Evolutionary conservation across 1,140 invertebrate genomes (phyloP), one percentile per base, ranked within the genome.

Genomic region (Lepidurus couesii): DNA sequence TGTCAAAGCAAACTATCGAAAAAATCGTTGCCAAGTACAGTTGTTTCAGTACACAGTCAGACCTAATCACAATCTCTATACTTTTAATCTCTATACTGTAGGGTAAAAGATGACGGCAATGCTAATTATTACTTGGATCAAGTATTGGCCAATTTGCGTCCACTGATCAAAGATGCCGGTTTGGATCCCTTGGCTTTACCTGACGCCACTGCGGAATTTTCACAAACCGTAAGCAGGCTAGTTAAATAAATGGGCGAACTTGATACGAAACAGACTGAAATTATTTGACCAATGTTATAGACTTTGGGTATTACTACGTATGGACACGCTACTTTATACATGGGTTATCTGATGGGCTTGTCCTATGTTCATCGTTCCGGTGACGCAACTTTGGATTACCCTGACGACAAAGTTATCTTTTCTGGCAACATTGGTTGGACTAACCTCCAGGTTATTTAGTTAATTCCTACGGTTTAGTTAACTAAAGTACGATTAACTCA

Each of bases 91-190:
- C n/a, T n/a, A n/a, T n/a, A n/a, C 16, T 65, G 0, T 65, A 78
- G 74, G 13, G 24, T 47, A 44, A 79, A 79, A 53, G 78, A 75
- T 34, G 44, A 47, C 44, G 78, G 73, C 44, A 79, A 79, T 75
- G 78, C 78, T 10, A 79, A 79, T 44, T 73, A 73, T n/a, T 79
- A 79, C 73, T 42, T 79, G 34, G 78, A 79, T 45, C n/a, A 44
- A 34, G 78, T 79, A 13, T 75, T 79, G 73, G 78, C 78, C 7
- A 42, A 75, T 6, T 26, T 79, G 42, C 78, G 78, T 43, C 78
- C 65, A 26, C 26, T 79, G 73, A 73, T 79, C 44, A 45, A 74
- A 44, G 42, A 79, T n/a, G 34, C 78, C 26, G 73, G 73, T 13
- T 42, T 79, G n/a, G 78, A 79, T 75, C 78, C 78, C 6, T 34